These are phyloP conservation scores for Hirundichthys speculiger DNA, from an alignment of 2,113 vertebrate species.

Conservation along the genomic window DNA sequence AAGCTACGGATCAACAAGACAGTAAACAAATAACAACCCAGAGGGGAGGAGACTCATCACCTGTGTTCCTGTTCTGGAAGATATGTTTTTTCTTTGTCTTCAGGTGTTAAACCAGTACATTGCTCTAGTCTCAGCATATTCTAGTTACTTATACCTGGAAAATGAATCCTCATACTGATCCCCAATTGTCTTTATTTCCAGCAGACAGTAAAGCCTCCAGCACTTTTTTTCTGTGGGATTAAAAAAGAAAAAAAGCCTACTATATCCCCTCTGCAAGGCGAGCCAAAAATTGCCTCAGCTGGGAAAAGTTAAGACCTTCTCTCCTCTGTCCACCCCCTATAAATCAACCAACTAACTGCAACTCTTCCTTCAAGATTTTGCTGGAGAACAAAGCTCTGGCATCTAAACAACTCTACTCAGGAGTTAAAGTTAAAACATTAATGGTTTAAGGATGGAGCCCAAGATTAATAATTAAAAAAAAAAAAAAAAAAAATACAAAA, in stretches of 20 bases:
- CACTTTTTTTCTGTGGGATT: conserved; percentile 16
- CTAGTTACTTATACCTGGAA: conserved; percentile 64
- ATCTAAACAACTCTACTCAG: no score
- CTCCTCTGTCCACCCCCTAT: conserved; percentile 37
- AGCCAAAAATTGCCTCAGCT: conserved; percentile 33
- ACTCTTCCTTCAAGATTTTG: conserved; percentile 5
- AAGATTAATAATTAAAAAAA: background rate
- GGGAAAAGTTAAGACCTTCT: conserved; percentile 42
- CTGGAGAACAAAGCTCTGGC: conserved; percentile 5
- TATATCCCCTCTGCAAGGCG: conserved; percentile 12
- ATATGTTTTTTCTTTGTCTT: conserved; percentile 15
- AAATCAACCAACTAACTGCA: conserved; percentile 40
- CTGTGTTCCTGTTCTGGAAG: conserved; percentile 5
- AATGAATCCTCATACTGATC: conserved; percentile 59
- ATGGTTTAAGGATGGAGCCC: conserved; percentile 5
- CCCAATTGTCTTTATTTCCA: conserved; percentile 58
- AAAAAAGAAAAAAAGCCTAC: conserved; percentile 10
- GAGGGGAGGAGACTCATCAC: background rate
- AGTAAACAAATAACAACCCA: conserved; percentile 11
- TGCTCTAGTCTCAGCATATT: background rate
- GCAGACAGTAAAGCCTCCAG: conserved; percentile 34
- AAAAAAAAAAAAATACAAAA: no score
- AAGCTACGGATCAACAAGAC: background rate
- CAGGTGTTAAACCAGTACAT: conserved; percentile 42
- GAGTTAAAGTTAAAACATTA: conserved; percentile 14